Evolutionary conservation across 2,888 invertebrate species (phyloP).

Genomic region (Acanthosepion pharaonis): DNA sequence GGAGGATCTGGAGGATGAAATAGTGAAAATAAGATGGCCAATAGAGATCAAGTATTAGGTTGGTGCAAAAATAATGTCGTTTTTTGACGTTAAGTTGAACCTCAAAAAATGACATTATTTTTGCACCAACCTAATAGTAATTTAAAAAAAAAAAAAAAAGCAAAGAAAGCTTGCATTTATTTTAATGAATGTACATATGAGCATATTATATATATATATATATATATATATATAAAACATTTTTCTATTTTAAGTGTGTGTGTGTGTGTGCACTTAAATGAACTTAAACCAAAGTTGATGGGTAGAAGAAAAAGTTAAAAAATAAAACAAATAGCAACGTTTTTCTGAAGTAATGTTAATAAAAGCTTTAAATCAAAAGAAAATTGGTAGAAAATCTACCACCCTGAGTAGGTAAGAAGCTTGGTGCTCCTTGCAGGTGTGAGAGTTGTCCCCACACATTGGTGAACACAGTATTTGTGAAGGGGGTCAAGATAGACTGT

Average conservation of each 20-base stretch:
- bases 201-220: no score
- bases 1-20: background rate
- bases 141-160: background rate
- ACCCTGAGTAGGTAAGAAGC: conserved; percentile 38
- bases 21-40: background rate
- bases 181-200: no score
- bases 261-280: no score
- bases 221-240: background rate
- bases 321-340: background rate
- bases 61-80: no score
- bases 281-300: no score
- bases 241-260: background rate
- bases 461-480: background rate
- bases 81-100: no score
- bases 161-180: background rate
- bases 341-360: background rate
- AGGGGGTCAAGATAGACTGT: background rate
- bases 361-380: background rate
- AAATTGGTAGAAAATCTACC: background rate
- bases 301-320: background rate
- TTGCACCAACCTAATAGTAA: no score
- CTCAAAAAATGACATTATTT: no score
- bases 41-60: no score
- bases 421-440: background rate
- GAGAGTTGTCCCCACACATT: background rate